Evolutionary conservation across 1,140 invertebrate genomes (phyloP).

Genomic region (Zaprionus vittiger): DNA sequence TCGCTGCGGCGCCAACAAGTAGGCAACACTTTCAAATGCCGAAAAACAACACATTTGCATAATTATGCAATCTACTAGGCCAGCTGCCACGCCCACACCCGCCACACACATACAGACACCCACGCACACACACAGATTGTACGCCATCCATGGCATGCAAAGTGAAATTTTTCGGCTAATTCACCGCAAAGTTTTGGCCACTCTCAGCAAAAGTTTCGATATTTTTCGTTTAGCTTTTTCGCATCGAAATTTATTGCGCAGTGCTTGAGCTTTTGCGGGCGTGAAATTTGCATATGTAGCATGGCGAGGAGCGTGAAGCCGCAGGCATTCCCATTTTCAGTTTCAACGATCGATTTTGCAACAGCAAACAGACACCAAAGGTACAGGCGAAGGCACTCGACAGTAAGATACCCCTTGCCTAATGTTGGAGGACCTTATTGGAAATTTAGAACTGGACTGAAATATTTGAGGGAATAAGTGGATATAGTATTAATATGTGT

Average conservation of each 20-base stretch:
- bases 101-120: slow-evolving; percentile 12
- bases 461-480: no score
- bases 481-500: no score
- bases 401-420: no score
- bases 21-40: slow-evolving; percentile 74
- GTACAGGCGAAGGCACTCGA: no score
- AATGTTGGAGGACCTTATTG: no score
- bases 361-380: not conserved
- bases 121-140: slow-evolving; percentile 1
- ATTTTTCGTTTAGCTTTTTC: slow-evolving; percentile 52
- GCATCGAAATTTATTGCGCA: slow-evolving; percentile 45
- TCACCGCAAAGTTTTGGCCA: slow-evolving; percentile 60
- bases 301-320: not conserved
- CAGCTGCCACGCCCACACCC: slow-evolving; percentile 44
- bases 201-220: slow-evolving; percentile 56
- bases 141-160: not conserved
- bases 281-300: slow-evolving; percentile 45
- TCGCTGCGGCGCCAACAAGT: slow-evolving; percentile 55
- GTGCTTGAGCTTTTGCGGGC: slow-evolving; percentile 37
- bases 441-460: no score
- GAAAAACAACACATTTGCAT: slow-evolving; percentile 74
- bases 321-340: not conserved
- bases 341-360: not conserved
- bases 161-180: slow-evolving; percentile 68
- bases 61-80: slow-evolving; percentile 77